Percentiles rank a stretch among this genome's conserved stretches.
Evolutionary conservation across 2,888 invertebrate species (phyloP).

Genomic region (Epiblema foenella): DNA sequence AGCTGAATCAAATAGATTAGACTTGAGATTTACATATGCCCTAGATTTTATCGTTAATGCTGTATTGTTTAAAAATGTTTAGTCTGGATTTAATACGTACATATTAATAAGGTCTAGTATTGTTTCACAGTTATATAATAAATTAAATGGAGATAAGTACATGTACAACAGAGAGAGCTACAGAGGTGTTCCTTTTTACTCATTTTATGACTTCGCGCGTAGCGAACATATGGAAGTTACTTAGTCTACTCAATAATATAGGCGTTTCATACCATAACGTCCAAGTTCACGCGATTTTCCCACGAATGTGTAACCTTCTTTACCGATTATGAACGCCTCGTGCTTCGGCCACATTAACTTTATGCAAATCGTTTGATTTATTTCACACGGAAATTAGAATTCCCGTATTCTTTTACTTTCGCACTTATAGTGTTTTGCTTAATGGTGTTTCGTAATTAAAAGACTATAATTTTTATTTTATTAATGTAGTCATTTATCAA

Average conservation of each 20-base stretch:
- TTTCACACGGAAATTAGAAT: slow-evolving; percentile 40
- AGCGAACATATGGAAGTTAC: too few relatives aligned
- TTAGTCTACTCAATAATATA: too few relatives aligned
- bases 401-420: slow-evolving; percentile 27
- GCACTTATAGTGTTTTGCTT: slow-evolving; percentile 27
- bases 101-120: background rate
- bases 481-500: background rate
- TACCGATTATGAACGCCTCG: slow-evolving; percentile 28
- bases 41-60: slow-evolving; percentile 39
- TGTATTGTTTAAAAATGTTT: slow-evolving; percentile 22
- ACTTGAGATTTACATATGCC: slow-evolving; percentile 14
- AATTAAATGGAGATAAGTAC: background rate
- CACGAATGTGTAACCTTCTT: background rate
- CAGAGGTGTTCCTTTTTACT: too few relatives aligned
- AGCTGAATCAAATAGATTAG: slow-evolving; percentile 38
- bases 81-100: slow-evolving; percentile 9
- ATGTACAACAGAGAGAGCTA: too few relatives aligned
- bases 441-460: background rate
- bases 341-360: slow-evolving; percentile 35
- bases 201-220: too few relatives aligned
- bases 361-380: slow-evolving; percentile 42
- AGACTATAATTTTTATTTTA: slow-evolving; percentile 6
- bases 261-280: too few relatives aligned
- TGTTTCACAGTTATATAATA: background rate
- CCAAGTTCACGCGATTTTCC: background rate